Base-by-base conservation (phyloP, 2,888 invertebrate species). In the Heliothis peltigera region DNA sequence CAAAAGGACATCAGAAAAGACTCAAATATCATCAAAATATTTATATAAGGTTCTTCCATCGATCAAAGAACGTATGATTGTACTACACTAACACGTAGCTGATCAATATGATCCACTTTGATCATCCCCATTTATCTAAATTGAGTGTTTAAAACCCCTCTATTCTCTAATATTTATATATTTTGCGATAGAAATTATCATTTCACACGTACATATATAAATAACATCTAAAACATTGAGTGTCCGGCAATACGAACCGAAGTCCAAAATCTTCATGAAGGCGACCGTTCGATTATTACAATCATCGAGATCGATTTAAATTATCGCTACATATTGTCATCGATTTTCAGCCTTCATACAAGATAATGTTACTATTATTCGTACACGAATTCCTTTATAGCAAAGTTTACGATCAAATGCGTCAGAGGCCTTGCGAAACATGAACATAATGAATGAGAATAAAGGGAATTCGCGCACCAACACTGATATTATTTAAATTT, bases 301-400 rank as follows among this genome's bases (percentile, higher is more conserved):
- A 81, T 80, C 77, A 73, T 80, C 77, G 80, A 73, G 77, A 82
- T 79, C 79, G 80, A 85, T 81, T 75, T 76, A 86, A 83, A 84
- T 75, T 88, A 90, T 85, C 85, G 84, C 87, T 88, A 91, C 84
- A 87, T 89, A 91, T 91, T 91, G 89, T 91, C 89, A 88, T 87
- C 82, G 84, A 87, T 83, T 82, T 81, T 81, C 80, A 88, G 86
- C 87, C 87, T 85, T 87, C 88, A 84, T 79, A 77, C 75, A 86
- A 88, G 82, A 84, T 82, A 80, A 73, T 82, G 81, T 78, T 18
- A 64, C 35, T 77, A 63, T 69, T 75, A 84, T 87, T 87, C 85
- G 86, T 84, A 86, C 88, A 88, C 87, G 88, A 91, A 90, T 87
- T 87, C 85, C 86, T 84, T 83, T 78, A 83, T 57, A 64, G 46